These are phyloP conservation scores for Macrobrachium rosenbergii DNA, from an alignment of 1,140 invertebrate genomes.

Conservation along the genomic window DNA sequence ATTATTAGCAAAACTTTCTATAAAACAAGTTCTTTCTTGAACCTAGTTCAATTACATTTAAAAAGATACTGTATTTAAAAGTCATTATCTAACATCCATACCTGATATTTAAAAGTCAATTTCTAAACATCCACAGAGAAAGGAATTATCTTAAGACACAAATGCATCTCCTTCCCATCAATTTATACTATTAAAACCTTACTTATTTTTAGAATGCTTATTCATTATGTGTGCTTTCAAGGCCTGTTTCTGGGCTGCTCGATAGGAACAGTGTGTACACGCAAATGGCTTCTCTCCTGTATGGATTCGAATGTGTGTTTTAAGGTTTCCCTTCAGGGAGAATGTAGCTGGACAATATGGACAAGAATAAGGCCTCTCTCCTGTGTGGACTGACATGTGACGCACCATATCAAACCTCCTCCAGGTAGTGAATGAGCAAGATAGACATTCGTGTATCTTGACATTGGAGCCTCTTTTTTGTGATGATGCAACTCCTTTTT, in stretches of 20 bases:
- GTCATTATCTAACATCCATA: not conserved
- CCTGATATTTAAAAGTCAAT: not conserved
- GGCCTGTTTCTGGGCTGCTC: constrained; percentile 11
- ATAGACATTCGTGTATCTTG: not conserved
- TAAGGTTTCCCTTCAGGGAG: not conserved
- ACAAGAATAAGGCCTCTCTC: constrained; percentile 12
- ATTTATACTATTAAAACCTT: not conserved
- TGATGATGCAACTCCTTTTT: not conserved
- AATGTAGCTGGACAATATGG: constrained; percentile 8
- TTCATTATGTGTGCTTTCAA: constrained; percentile 13
- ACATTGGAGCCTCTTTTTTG: not conserved
- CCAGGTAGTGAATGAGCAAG: not conserved
- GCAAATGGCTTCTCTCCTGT: constrained; percentile 39
- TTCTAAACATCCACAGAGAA: not conserved
- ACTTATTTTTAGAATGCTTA: not conserved
- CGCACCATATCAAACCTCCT: not conserved
- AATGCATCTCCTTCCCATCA: not conserved
- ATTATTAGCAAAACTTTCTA: no score
- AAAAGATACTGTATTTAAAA: no score
- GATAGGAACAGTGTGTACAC: constrained; percentile 14
- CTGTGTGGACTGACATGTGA: not conserved
- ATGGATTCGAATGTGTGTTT: constrained; percentile 30
- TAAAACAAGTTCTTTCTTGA: no score
- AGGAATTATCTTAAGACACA: not conserved
- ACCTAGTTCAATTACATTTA: no score